These are phyloP conservation scores for Chlorodrepanis virens DNA, from an alignment of 2,113 vertebrate species.

Conservation along the genomic window DNA sequence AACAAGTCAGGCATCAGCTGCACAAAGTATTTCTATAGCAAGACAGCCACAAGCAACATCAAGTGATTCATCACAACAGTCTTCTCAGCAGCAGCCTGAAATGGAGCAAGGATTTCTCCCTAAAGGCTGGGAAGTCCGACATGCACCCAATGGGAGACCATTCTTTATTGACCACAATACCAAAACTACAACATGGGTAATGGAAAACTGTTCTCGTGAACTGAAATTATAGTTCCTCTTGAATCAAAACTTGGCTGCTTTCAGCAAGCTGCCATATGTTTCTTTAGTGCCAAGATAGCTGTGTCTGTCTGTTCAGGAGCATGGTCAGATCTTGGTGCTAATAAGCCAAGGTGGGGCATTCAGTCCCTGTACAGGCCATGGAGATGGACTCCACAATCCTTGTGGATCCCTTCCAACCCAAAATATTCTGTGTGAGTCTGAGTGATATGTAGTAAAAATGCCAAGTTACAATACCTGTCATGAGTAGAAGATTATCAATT, in stretches of 20 bases:
- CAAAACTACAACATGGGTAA: constrained; percentile 94
- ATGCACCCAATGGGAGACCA: constrained; percentile 86
- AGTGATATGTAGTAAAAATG: background rate
- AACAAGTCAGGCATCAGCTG: constrained; percentile 29
- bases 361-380: background rate
- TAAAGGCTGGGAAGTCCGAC: constrained; percentile 90
- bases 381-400: background rate
- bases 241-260: background rate
- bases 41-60: constrained; percentile 51
- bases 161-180: constrained; percentile 96
- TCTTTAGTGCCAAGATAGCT: background rate
- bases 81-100: constrained; percentile 58
- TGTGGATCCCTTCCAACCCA: background rate
- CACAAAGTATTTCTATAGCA: constrained; percentile 55
- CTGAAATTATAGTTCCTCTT: background rate
- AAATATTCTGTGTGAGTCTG: background rate
- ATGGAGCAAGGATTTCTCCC: constrained; percentile 81
- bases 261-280: background rate
- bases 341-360: background rate
- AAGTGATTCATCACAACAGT: constrained; percentile 66
- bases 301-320: background rate
- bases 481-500: background rate
- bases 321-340: background rate
- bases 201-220: background rate
- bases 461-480: background rate